Conservation (phyloP, 2,113 vertebrate species). For the Psilopogon haemacephalus region DNA sequence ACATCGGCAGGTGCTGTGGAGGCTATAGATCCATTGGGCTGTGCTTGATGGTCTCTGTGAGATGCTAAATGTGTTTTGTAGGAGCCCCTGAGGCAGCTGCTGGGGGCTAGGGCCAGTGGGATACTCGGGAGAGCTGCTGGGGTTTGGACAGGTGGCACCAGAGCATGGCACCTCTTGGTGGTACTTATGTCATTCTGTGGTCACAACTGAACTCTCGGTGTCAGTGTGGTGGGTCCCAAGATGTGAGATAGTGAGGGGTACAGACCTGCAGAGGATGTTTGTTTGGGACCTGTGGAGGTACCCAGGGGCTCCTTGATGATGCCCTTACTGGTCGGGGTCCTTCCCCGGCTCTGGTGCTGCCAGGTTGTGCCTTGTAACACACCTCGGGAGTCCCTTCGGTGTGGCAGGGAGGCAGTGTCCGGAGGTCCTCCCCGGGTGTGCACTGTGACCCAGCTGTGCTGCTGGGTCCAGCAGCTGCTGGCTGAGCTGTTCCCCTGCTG, state of each 20-base stretch:
- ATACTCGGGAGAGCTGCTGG: not conserved
- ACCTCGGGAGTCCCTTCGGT: not conserved
- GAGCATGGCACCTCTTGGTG: not conserved
- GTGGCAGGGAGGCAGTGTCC: not conserved
- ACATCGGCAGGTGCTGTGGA: not conserved
- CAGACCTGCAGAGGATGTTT: not conserved
- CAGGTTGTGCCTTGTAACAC: not conserved
- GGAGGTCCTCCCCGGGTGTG: not conserved
- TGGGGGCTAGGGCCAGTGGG: too few species aligned
- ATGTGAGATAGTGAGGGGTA: fast-evolving
- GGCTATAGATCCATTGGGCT: not conserved
- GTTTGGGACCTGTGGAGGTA: not conserved
- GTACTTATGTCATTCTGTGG: fast-evolving
- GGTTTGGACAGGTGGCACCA: not conserved
- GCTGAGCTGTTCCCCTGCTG: not conserved
- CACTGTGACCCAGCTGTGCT: fast-evolving
- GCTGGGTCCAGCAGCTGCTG: not conserved
- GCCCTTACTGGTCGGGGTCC: not conserved
- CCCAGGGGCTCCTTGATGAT: too few species aligned
- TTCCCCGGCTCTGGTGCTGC: not conserved
- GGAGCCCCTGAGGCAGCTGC: not conserved
- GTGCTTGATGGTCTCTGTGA: not conserved
- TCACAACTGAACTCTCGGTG: not conserved
- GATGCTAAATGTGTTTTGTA: not conserved
- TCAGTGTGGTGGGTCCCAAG: fast-evolving